These are phyloP conservation scores for Xerus rutilus DNA, from an alignment of 2,797 vertebrate species.

Conservation along the genomic window DNA sequence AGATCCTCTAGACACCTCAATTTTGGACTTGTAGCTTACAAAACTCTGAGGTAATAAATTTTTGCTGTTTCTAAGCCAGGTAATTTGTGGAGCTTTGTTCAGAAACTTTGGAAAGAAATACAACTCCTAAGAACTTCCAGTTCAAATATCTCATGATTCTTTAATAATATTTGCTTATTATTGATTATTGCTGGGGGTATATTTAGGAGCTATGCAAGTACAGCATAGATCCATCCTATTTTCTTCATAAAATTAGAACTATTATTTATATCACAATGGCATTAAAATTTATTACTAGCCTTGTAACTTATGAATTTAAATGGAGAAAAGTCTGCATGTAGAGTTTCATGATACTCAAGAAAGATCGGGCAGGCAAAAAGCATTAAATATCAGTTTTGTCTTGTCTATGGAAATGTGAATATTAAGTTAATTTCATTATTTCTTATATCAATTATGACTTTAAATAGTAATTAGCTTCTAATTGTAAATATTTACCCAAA, in stretches of 20 bases:
- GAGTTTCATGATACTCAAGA: background rate
- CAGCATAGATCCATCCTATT: background rate
- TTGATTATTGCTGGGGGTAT: background rate
- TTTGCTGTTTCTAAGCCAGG: background rate
- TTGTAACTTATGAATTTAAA: background rate
- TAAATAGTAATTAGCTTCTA: slow-evolving; percentile 60
- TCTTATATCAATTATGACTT: slow-evolving; percentile 44
- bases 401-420: background rate
- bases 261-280: background rate
- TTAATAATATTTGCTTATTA: background rate
- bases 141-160: background rate
- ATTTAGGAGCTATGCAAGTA: background rate
- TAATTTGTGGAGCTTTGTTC: background rate
- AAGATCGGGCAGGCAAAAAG: background rate
- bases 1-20: background rate
- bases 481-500: background rate
- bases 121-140: background rate
- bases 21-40: background rate
- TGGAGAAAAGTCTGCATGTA: background rate
- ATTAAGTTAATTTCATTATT: slow-evolving; percentile 7
- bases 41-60: background rate
- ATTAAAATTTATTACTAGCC: background rate
- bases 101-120: background rate
- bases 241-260: background rate
- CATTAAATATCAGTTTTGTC: slow-evolving; percentile 18